Evolutionary conservation across 1,140 invertebrate genomes (phyloP).

Genomic region (Drosophila biarmipes): DNA sequence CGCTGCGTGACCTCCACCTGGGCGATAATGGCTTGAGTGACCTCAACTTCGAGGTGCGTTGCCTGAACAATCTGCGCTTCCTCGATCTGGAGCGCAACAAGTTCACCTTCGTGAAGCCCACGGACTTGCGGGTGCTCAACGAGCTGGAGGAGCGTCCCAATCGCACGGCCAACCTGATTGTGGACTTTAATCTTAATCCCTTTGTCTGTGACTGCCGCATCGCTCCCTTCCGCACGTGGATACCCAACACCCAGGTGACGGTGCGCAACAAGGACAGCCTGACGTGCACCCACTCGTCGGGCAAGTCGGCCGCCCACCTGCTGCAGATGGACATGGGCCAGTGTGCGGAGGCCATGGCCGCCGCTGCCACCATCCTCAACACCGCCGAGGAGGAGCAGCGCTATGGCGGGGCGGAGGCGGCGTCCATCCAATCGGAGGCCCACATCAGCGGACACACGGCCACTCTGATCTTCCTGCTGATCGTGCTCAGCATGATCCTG

Average conservation of each 20-base stretch:
- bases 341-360: conserved; percentile 76
- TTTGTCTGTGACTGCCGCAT: conserved; percentile 89
- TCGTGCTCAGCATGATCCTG: conserved; percentile 86
- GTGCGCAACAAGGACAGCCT: conserved; percentile 87
- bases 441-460: conserved; percentile 84
- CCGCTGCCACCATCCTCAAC: conserved; percentile 72
- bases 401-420: conserved; percentile 32
- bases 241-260: conserved; percentile 87
- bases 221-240: conserved; percentile 88
- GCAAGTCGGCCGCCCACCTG: conserved; percentile 75
- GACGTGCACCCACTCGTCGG: conserved; percentile 84
- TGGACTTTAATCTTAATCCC: conserved; percentile 89
- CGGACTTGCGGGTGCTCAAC: conserved; percentile 87
- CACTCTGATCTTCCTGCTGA: conserved; percentile 86
- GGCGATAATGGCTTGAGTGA: conserved; percentile 88
- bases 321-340: conserved; percentile 81
- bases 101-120: conserved; percentile 87
- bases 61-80: conserved; percentile 88
- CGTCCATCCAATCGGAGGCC: conserved; percentile 36
- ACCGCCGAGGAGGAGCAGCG: conserved; percentile 59
- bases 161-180: conserved; percentile 86
- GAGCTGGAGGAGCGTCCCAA: conserved; percentile 84
- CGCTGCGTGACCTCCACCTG: conserved; percentile 89
- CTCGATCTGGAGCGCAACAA: conserved; percentile 90
- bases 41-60: conserved; percentile 89